Evolutionary conservation across 2,797 vertebrate genomes (phyloP).

Genomic region (Acanthis flammea): DNA sequence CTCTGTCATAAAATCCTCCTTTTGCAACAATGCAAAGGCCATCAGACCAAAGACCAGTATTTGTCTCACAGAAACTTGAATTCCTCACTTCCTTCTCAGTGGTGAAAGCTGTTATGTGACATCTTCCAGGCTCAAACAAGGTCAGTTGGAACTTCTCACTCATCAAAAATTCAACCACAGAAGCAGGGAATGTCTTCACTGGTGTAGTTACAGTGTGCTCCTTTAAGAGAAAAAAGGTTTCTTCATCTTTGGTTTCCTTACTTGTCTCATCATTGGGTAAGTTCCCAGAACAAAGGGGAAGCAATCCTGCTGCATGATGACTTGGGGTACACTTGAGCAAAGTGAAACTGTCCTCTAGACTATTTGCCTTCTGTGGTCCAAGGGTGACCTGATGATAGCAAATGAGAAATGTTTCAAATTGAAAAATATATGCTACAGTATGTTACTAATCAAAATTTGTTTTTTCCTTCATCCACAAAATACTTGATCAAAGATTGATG

Average conservation of each 20-base stretch:
- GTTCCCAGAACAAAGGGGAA: background rate
- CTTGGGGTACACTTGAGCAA: background rate
- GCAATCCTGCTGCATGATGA: background rate
- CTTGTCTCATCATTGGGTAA: background rate
- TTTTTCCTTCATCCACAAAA: background rate
- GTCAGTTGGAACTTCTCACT: background rate
- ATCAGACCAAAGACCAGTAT: background rate
- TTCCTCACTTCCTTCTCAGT: background rate
- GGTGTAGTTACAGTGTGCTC: background rate
- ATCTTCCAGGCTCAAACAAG: constrained; percentile 8
- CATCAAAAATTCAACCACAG: background rate
- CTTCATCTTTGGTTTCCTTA: constrained; percentile 2
- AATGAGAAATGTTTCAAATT: background rate
- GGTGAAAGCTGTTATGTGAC: background rate
- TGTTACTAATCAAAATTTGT: background rate
- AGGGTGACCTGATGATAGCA: constrained; percentile 34
- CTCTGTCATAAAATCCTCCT: background rate
- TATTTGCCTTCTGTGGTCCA: background rate
- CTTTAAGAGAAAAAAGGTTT: background rate
- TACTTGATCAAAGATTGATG: background rate
- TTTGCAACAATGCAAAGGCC: background rate
- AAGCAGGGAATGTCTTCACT: background rate
- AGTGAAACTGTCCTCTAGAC: background rate
- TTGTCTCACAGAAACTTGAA: background rate
- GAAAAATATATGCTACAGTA: background rate